phyloP scores from a whole-genome alignment of 2,797 vertebrate genomes.

The Siniperca scherzeri region DNA sequence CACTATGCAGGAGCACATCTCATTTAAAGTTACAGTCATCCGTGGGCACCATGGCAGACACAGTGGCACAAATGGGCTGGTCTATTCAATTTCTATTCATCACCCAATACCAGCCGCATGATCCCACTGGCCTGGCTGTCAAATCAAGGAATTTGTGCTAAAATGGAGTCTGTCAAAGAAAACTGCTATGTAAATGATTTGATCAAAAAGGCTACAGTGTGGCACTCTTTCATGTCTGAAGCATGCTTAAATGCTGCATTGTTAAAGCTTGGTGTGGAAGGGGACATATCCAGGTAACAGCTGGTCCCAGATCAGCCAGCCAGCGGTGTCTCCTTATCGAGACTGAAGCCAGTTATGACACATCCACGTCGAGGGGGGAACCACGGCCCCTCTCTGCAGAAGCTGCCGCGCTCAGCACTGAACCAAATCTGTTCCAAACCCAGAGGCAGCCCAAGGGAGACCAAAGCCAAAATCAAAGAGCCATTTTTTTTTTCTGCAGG shows the following conservation, averaged over 20 bases:
- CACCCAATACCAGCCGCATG: slow-evolving; percentile 15
- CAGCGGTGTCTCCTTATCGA: slow-evolving; percentile 46
- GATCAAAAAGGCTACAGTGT: slow-evolving; percentile 34
- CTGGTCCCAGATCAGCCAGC: slow-evolving; percentile 57
- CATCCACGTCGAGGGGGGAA: slow-evolving; percentile 24
- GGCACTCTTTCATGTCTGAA: slow-evolving; percentile 49
- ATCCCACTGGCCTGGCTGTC: slow-evolving; percentile 44
- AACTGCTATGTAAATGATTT: slow-evolving; percentile 48
- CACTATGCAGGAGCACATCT: slow-evolving; percentile 19
- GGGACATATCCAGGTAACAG: slow-evolving; percentile 49
- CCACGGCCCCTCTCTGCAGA: slow-evolving; percentile 36
- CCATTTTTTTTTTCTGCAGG: slow-evolving; percentile 63
- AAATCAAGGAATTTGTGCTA: slow-evolving; percentile 54
- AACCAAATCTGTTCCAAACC: slow-evolving; percentile 72
- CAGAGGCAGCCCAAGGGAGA: slow-evolving; percentile 69
- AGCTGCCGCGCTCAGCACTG: slow-evolving; percentile 54
- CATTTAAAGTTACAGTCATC: slow-evolving; percentile 20
- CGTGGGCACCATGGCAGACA: slow-evolving; percentile 7
- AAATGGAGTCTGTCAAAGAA: slow-evolving; percentile 55
- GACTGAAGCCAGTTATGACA: slow-evolving; percentile 68
- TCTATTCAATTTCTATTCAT: slow-evolving; percentile 52
- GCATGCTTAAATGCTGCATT: slow-evolving; percentile 39
- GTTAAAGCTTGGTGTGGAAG: slow-evolving; percentile 33
- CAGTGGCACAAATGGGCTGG: slow-evolving; percentile 29
- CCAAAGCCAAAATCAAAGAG: slow-evolving; percentile 79